Conservation (phyloP, 53 echinoderm and acorn worm genomes). For the Antedon mediterranea region DNA sequence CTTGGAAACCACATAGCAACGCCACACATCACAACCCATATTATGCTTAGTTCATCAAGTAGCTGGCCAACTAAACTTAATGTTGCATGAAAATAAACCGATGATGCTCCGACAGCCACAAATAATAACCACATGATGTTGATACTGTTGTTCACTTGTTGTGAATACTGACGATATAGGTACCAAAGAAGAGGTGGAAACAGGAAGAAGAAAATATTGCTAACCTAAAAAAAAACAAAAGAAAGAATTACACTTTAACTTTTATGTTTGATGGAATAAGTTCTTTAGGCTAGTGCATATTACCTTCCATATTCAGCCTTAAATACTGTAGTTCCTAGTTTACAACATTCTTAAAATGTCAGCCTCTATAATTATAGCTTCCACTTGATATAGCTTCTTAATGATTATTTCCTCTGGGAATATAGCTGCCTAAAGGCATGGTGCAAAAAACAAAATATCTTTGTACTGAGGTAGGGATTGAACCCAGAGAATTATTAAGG, state of each 20-base stretch:
- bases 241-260: background rate
- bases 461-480: too few relatives aligned
- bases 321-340: too few relatives aligned
- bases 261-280: too few relatives aligned
- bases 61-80: slow-evolving; percentile 90
- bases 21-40: slow-evolving; percentile 89
- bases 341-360: too few relatives aligned
- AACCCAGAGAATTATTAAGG: too few relatives aligned
- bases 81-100: slow-evolving; percentile 87
- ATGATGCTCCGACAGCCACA: slow-evolving; percentile 71
- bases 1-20: slow-evolving; percentile 82
- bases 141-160: slow-evolving; percentile 58
- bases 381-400: too few relatives aligned
- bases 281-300: too few relatives aligned
- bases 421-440: too few relatives aligned
- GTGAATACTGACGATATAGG: slow-evolving; percentile 65
- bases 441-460: too few relatives aligned
- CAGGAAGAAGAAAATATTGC: slow-evolving; percentile 81
- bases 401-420: too few relatives aligned
- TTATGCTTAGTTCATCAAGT: slow-evolving; percentile 75
- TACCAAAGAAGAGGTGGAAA: slow-evolving; percentile 66
- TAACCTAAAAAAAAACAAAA: slow-evolving; percentile 32
- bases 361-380: too few relatives aligned
- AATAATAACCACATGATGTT: slow-evolving; percentile 86
- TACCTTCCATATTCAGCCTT: too few relatives aligned